Conservation (phyloP, 2,888 invertebrate genomes). For the Cryptus armator region DNA sequence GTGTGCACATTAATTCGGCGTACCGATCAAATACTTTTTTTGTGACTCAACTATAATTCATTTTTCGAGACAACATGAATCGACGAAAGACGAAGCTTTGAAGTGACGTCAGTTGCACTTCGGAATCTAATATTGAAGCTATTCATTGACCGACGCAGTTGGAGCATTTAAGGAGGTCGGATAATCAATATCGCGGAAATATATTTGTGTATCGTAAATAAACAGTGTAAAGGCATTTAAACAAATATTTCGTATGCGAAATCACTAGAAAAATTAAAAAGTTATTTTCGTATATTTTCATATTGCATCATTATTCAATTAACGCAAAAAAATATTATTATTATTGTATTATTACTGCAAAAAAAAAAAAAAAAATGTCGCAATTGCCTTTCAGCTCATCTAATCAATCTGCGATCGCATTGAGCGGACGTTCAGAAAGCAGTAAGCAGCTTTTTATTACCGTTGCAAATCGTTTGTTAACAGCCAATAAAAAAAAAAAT, state of each 20-base stretch:
- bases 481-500: not conserved
- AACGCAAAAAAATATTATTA: too few relatives aligned
- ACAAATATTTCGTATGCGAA: too few relatives aligned
- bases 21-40: not conserved
- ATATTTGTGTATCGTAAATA: too few relatives aligned
- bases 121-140: not conserved
- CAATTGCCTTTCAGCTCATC: not conserved
- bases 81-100: not conserved
- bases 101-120: not conserved
- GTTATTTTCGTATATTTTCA: too few relatives aligned
- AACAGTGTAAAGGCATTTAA: too few relatives aligned
- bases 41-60: not conserved
- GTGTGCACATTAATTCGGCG: not conserved
- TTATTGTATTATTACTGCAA: too few relatives aligned
- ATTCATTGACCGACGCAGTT: too few relatives aligned
- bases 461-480: not conserved
- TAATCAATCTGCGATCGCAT: not conserved
- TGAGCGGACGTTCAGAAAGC: not conserved
- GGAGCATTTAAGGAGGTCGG: too few relatives aligned
- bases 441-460: not conserved
- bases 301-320: too few relatives aligned
- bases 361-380: not conserved
- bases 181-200: too few relatives aligned
- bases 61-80: not conserved
- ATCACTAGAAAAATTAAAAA: too few relatives aligned